Base-by-base conservation (phyloP, 2,113 vertebrate species). In the Parus major region DNA sequence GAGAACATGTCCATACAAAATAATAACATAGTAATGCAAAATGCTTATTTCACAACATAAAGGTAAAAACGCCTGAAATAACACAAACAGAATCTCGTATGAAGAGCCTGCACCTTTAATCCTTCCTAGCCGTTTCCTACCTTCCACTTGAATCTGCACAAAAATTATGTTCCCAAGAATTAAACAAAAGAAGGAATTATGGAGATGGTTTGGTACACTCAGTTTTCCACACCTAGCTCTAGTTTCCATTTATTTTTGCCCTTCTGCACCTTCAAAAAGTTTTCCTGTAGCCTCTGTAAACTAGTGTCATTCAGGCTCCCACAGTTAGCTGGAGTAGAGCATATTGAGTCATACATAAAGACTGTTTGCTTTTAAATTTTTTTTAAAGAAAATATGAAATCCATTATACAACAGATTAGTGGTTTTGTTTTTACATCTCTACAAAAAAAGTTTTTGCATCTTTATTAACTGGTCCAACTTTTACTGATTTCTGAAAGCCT, bases 1-100 rank as follows among this genome's bases (percentile, higher is more conserved):
- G 98, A 98, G 98, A 98, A 98, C 98, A 97, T 97, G 95, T 98
- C 97, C 98, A 98, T 98, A 98, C 97, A 99, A 99, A 99, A 98
- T 97, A 98, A 98, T 97, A 97, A 98, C 97, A 97, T 93, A 98
- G 95, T 97, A 98, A 98, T 97, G 96, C 95, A 97, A 98, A 98
- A 98, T 97, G 98, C 97, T 98, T 98, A 97, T 98, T 97, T 98
- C 93, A 97, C 93, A 98, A 98, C 97, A 95, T 87, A 98, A 97
- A 96, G 86, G 89, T 98, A 97, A 98, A 98, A 98, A 98, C 12
- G 96, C 95, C 91, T 97, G 97, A 97, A 97, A 82, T 65, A 96
- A 96, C 92, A 94, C 92, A 98, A 97, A 97, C 96, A 98, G 97
- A 97, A 98, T 97, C 91, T 98, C 77, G 70, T 97, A 98, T 98